Evolutionary conservation across 2,113 vertebrate genomes (phyloP).

Genomic region (Takifugu bimaculatus): DNA sequence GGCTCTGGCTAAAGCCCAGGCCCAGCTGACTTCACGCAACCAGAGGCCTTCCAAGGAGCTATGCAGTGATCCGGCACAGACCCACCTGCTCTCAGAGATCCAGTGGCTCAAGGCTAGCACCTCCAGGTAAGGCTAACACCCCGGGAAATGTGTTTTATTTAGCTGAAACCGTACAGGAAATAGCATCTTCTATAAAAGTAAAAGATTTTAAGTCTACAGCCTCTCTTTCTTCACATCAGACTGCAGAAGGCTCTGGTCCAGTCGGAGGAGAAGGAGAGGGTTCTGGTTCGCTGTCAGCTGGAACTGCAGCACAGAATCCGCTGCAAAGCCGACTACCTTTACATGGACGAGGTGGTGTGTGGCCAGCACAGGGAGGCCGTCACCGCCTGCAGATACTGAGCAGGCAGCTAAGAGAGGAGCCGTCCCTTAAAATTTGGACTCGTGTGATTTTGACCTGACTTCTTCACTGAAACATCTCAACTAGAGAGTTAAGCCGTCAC

Average conservation of each 20-base stretch:
- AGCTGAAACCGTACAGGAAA: no score
- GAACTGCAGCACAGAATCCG: conserved; percentile 84
- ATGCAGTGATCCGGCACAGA: conserved; percentile 78
- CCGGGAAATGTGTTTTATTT: no score
- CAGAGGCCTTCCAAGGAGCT: conserved; percentile 81
- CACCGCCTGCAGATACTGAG: conserved; percentile 71
- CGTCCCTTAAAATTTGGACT: neutral
- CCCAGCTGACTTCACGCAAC: conserved; percentile 73
- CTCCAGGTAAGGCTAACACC: conserved; percentile 69
- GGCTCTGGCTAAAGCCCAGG: conserved; percentile 77
- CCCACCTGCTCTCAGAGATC: conserved; percentile 78
- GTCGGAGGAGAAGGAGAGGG: conserved; percentile 76
- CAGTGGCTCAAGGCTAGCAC: conserved; percentile 76
- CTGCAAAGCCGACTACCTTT: conserved; percentile 80
- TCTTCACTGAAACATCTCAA: no score
- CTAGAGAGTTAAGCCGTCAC: no score
- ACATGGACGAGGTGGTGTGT: conserved; percentile 89
- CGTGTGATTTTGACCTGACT: neutral
- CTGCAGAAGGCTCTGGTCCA: conserved; percentile 68
- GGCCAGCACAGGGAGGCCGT: conserved; percentile 78
- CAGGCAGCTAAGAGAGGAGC: neutral
- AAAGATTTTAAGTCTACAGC: no score
- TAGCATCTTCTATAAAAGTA: no score
- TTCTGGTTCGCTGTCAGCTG: conserved; percentile 76
- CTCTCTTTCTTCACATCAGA: conserved; percentile 55